Percentiles rank a stretch among this genome's conserved stretches.
These are phyloP conservation scores for Champsocephalus gunnari DNA, from an alignment of 2,797 vertebrate species.

Conservation along the genomic window DNA sequence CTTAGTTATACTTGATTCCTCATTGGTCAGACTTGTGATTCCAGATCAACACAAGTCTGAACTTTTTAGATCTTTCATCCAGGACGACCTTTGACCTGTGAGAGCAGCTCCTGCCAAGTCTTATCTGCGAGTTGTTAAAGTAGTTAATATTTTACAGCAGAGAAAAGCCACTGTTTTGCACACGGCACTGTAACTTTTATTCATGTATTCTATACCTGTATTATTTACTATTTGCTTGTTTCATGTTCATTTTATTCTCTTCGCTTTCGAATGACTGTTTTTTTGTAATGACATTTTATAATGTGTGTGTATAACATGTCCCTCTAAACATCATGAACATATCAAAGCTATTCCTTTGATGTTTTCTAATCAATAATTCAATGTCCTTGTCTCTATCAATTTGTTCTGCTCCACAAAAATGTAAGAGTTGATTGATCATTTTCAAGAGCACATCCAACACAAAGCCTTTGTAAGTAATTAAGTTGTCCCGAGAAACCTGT, in stretches of 20 bases:
- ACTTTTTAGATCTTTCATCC: constrained; percentile 12
- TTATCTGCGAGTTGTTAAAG: constrained; percentile 20
- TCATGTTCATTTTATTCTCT: no score
- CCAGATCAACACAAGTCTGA: background rate
- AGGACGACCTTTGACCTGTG: constrained; percentile 15
- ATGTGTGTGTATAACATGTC: no score
- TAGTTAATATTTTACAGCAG: constrained; percentile 40
- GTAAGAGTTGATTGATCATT: no score
- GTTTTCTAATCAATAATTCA: background rate
- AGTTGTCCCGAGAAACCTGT: background rate
- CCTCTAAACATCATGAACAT: background rate
- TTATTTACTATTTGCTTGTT: no score
- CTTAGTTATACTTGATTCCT: background rate
- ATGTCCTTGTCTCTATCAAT: background rate
- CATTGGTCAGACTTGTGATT: no score
- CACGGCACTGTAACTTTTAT: no score
- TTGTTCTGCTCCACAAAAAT: background rate
- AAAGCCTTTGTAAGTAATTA: background rate
- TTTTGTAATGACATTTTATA: no score
- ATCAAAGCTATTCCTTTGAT: no score
- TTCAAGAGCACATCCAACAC: background rate
- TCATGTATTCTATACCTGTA: no score
- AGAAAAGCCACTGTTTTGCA: constrained; percentile 4
- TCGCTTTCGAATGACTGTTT: no score
- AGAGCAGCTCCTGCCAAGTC: constrained; percentile 11